Evolutionary conservation across 1,140 invertebrate genomes (phyloP).

Genomic region (Choristoneura fumiferana): DNA sequence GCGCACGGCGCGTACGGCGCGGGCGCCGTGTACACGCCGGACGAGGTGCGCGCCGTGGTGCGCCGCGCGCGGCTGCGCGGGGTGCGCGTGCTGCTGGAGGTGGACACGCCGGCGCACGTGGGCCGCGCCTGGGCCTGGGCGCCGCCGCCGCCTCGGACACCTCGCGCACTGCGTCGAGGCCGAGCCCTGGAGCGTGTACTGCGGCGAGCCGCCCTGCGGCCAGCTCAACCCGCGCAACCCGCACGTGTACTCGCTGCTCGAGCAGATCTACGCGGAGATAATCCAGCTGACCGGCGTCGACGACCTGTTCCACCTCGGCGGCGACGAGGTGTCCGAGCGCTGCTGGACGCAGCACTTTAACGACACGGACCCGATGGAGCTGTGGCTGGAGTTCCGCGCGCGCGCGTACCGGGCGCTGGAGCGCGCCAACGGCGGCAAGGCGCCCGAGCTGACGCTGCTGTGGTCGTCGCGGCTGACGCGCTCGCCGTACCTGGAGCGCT

Average conservation of each 20-base stretch:
- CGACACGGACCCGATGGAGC: conserved; percentile 85
- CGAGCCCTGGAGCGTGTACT: conserved; percentile 87
- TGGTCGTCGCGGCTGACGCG: conserved; percentile 91
- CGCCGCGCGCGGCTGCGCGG: conserved; percentile 84
- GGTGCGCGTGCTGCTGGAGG: conserved; percentile 85
- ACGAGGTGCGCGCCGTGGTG: conserved; percentile 83
- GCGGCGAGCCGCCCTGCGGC: conserved; percentile 90
- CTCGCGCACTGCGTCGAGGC: conserved; percentile 86
- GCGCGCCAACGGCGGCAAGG: conserved; percentile 82
- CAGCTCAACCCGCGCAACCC: conserved; percentile 90
- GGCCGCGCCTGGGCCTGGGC: conserved; percentile 90
- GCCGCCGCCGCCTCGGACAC: conserved; percentile 81
- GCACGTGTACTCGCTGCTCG: conserved; percentile 85
- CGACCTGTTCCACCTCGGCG: conserved; percentile 89
- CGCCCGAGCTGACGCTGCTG: conserved; percentile 82
- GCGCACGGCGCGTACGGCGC: conserved; percentile 87
- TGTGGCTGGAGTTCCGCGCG: conserved; percentile 88
- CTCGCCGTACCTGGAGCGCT: conserved; percentile 83
- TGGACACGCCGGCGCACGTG: conserved; percentile 90
- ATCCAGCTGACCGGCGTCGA: conserved; percentile 82
- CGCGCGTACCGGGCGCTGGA: conserved; percentile 81
- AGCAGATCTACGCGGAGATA: conserved; percentile 83
- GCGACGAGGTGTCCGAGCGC: conserved; percentile 86
- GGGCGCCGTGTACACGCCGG: conserved; percentile 83
- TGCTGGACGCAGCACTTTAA: conserved; percentile 87